A percentile compares a stretch with the other conserved stretches of the same genome.
Evolutionary conservation across 2,888 invertebrate species (phyloP).

Genomic region (Caradrina clavipalpis): DNA sequence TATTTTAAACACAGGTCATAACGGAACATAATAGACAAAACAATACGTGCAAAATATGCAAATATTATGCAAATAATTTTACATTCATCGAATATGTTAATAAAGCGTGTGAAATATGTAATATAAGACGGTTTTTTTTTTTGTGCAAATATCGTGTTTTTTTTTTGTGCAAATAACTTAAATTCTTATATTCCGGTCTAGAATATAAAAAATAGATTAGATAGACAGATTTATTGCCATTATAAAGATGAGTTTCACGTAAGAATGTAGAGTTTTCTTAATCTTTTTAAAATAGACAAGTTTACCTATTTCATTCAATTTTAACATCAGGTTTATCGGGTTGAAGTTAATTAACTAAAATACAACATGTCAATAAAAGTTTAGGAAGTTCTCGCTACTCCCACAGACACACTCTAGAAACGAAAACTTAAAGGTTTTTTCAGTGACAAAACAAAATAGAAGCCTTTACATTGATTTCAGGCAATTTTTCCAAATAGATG

Average conservation of each 20-base stretch:
- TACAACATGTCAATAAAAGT: no score
- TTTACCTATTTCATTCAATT: neutral
- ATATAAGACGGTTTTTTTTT: no score
- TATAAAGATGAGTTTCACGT: neutral
- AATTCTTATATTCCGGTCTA: slow-evolving; percentile 28
- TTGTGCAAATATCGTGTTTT: slow-evolving; percentile 10
- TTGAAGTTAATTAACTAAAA: no score
- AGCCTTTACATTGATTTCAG: no score
- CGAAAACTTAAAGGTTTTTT: neutral
- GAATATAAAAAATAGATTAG: slow-evolving; percentile 17
- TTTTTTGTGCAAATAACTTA: slow-evolving; percentile 18
- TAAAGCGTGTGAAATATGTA: slow-evolving; percentile 26
- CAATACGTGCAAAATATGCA: slow-evolving; percentile 33
- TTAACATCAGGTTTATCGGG: neutral
- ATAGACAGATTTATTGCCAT: slow-evolving; percentile 8
- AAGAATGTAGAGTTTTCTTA: neutral
- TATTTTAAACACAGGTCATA: slow-evolving; percentile 42
- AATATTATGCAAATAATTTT: slow-evolving; percentile 45
- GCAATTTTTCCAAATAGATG: no score
- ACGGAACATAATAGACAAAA: slow-evolving; percentile 33
- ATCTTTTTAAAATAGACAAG: no score
- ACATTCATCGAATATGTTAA: slow-evolving; percentile 39
- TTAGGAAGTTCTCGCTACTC: neutral
- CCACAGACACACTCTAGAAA: neutral
- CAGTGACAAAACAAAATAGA: neutral